Evolutionary conservation across 2,797 vertebrate genomes (phyloP), one percentile per base, ranked within the genome.

Genomic region (Coregonus ussuriensis): DNA sequence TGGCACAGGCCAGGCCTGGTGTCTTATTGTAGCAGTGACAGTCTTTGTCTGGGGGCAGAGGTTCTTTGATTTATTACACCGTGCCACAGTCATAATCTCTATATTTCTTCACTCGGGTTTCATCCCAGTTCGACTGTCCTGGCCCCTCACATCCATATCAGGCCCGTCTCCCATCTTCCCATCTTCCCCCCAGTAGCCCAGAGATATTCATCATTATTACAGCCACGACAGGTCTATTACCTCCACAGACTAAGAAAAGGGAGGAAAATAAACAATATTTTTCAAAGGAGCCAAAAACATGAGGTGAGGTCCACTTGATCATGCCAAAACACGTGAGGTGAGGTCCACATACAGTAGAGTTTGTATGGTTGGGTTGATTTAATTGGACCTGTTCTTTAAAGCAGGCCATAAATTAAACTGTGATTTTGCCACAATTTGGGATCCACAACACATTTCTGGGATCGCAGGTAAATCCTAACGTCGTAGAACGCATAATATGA

Each of bases 161-260:
- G 79, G 77, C 81, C 82, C 74, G 71, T 87, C 84, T 88, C 81
- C 81, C 68, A 83, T 86, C 86, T 78, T 87, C 83, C 82, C 76
- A 83, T 86, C 86, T 78, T 87, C 83, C 82, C 76, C 80, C 53
- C 72, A 65, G 81, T 56, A 88, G 82, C 85, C 83, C 84, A 80
- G 83, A 86, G 86, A 90, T 86, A 93, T 95, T 91, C 89, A 94
- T 95, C 93, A 94, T 89, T 91, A 92, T 94, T 93, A 94, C 88
- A 68, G 83, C 88, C 80, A 86, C 71, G 91, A 92, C 93, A 94
- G 93, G 91, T 93, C 93, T 88, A 94, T 94, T 94, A 95, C 92
- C 89, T 91, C 87, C 82, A 84, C 77, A 87, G 89, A 91, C 88
- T 90, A 85, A 88, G 89, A 91, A 91, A 92, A 92, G 87, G 91